A percentile compares a stretch with the other conserved stretches of the same genome.
phyloP scores from a whole-genome alignment of 2,113 vertebrate genomes.

The Xyliphius kryptos region DNA sequence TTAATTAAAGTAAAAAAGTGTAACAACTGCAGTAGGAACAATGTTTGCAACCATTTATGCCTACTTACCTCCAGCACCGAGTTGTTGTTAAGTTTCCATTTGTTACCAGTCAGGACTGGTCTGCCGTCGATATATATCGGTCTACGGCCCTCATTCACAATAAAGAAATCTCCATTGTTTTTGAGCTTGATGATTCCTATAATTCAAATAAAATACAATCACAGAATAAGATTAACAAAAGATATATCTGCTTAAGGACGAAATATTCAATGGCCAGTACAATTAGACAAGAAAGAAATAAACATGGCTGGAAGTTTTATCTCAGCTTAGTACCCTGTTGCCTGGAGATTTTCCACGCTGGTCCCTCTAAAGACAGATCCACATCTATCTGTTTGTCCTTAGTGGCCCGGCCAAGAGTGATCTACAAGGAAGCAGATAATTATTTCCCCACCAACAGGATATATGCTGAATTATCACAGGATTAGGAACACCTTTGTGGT shows the following conservation, averaged over 20 bases:
- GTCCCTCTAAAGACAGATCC: conserved; percentile 86
- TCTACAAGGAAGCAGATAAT: conserved; percentile 57
- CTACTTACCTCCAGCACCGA: conserved; percentile 90
- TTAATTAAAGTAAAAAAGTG: no score
- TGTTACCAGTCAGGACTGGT: conserved; percentile 86
- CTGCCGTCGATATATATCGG: conserved; percentile 91
- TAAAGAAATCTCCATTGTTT: conserved; percentile 93
- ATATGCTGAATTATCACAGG: no score
- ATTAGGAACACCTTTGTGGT: no score
- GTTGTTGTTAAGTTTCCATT: conserved; percentile 96
- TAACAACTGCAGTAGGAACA: no score
- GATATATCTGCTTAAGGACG: no score
- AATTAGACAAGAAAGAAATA: no score
- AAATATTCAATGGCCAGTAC: no score
- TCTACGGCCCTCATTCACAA: conserved; percentile 87
- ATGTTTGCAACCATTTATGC: no score
- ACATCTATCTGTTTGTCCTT: conserved; percentile 96
- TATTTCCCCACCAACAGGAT: no score
- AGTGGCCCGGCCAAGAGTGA: conserved; percentile 87
- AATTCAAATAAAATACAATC: not conserved
- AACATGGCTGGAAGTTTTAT: no score
- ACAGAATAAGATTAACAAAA: not conserved
- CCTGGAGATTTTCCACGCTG: conserved; percentile 93
- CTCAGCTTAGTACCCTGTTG: conserved; percentile 87
- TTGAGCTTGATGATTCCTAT: conserved; percentile 91